Conservation (phyloP, 2,888 invertebrate genomes). For the Pasiphila rectangulata region DNA sequence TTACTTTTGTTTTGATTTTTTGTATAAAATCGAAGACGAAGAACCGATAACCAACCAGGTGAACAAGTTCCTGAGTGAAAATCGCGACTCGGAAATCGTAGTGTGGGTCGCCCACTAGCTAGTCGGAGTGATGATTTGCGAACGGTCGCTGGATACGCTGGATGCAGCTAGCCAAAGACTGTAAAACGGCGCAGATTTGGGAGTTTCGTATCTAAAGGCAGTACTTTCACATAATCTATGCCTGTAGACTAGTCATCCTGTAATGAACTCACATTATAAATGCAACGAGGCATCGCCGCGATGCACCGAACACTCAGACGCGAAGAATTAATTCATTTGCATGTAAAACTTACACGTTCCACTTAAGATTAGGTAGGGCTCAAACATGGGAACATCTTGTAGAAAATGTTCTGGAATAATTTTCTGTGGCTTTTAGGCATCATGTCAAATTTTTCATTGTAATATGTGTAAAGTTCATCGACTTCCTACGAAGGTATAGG, state of each 20-base stretch:
- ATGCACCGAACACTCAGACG: slow-evolving; percentile 67
- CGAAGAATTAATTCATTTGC: slow-evolving; percentile 81
- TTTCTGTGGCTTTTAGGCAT: background rate
- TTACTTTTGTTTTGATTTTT: too few species aligned
- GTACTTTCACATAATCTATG: slow-evolving; percentile 9
- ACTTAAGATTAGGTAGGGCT: slow-evolving; percentile 54
- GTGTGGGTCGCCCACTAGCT: too few species aligned
- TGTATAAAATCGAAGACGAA: too few species aligned
- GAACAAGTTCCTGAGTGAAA: too few species aligned
- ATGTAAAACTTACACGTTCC: slow-evolving; percentile 73
- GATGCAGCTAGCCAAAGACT: too few species aligned
- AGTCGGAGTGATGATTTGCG: too few species aligned
- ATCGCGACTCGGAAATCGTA: too few species aligned
- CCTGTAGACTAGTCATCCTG: slow-evolving; percentile 58
- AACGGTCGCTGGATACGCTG: too few species aligned
- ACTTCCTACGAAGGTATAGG: too few species aligned
- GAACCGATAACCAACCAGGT: too few species aligned
- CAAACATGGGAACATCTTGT: background rate
- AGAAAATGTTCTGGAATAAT: background rate
- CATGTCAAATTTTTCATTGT: background rate
- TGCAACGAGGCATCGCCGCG: slow-evolving; percentile 76
- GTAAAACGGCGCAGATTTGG: too few species aligned
- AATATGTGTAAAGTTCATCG: too few species aligned
- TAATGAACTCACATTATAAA: slow-evolving; percentile 80
- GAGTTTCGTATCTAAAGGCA: slow-evolving; percentile 11